Base-by-base conservation (phyloP, 2,888 invertebrate species). In the Patella pellucida region DNA sequence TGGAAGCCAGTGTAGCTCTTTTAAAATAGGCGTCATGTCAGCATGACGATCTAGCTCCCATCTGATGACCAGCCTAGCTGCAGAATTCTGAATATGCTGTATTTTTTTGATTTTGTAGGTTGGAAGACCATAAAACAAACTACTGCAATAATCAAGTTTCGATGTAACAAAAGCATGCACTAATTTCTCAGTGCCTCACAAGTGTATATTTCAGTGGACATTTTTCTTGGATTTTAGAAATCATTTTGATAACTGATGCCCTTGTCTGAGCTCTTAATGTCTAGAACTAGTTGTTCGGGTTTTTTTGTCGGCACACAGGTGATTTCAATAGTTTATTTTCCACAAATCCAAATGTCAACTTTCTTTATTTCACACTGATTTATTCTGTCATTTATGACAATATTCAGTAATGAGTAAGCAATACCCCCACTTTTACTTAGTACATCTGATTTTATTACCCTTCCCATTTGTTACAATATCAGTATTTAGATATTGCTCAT, bases 281-380 rank as follows among this genome's bases (percentile, higher is more conserved):
- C 76, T 50, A 76, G 50, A 19, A 72, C 16, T n/a, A 52, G 67
- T 23, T 41, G 15, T 51, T 73, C 71, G 52, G 70, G 72, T 19
- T 27, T 70, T 72, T 62, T 62, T 76, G 62, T 12, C 52, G 11
- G 52, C 68, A 16, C n/a, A 68, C 14, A 19, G 72, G 7, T 15
- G 15, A 50, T 71, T 77, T 73, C 19, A 77, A 5, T 19, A 68
- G n/a, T 51, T 54, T 71, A 3, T 74, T 68, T 70, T 69, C 69
- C n/a, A 19, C 54, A 69, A 76, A 76, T n/a, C 76, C 78, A 4
- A n/a, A 78, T 23, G 70, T 76, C 76, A 51, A 76, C 23, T 15
- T 72, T 52, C 15, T 72, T 76, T 2, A 16, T 54, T 52, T 19
- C 71, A 69, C 69, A 70, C 1, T 72, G 72, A 27, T 72, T 74